Conservation (phyloP, 2,888 invertebrate genomes). For the Neria commutata region DNA sequence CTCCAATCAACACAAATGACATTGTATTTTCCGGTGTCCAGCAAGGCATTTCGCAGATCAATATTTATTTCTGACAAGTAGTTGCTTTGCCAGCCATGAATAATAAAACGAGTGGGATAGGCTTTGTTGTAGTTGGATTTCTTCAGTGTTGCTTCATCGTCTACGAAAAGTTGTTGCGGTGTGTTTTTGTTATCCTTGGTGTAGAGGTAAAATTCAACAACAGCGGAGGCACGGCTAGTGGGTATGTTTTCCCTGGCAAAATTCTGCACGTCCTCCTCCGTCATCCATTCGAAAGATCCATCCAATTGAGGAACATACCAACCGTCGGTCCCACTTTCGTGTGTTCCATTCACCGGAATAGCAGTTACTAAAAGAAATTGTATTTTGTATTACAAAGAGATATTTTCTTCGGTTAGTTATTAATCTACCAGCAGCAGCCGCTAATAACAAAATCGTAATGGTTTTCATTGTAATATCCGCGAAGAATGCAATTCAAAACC, state of each 20-base stretch:
- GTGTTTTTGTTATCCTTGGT: conserved; percentile 4
- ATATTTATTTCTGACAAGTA: conserved; percentile 54
- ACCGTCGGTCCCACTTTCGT: too few relatives aligned
- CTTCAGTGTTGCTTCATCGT: conserved; percentile 7
- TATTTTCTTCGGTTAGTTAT: too few relatives aligned
- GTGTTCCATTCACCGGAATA: too few relatives aligned
- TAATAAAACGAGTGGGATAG: conserved; percentile 42
- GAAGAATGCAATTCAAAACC: too few relatives aligned
- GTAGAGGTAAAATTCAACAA: not conserved
- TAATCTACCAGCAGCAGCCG: too few relatives aligned
- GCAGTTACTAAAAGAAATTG: too few relatives aligned
- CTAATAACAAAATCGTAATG: too few relatives aligned
- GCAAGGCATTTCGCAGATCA: conserved; percentile 56
- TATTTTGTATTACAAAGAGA: too few relatives aligned
- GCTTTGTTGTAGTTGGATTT: conserved; percentile 22
- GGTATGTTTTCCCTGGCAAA: not conserved
- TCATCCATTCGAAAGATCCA: conserved; percentile 21
- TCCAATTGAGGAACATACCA: conserved; percentile 25
- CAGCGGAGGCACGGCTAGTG: not conserved
- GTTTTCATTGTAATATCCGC: too few relatives aligned
- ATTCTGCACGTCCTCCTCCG: not conserved
- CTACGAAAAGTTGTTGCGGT: conserved; percentile 3
- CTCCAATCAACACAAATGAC: conserved; percentile 68
- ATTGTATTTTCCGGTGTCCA: conserved; percentile 64
- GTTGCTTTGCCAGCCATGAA: conserved; percentile 66